These are phyloP conservation scores for Rhinoptilus africanus DNA, from an alignment of 2,113 vertebrate genomes.

Conservation along the genomic window DNA sequence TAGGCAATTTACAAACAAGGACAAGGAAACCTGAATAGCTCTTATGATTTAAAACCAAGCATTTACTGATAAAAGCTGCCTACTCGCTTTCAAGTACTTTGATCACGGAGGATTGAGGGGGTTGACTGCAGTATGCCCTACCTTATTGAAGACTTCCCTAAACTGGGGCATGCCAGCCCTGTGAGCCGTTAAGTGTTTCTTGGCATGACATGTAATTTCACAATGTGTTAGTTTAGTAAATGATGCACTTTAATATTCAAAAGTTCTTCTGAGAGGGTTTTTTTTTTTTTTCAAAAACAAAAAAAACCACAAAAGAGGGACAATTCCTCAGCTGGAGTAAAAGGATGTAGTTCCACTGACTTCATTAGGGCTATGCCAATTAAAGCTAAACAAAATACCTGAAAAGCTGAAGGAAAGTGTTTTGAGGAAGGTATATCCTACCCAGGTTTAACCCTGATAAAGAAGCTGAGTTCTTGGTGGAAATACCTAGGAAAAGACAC, in stretches of 20 bases:
- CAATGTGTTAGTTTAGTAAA: background rate
- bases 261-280: background rate
- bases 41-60: slow-evolving; percentile 5
- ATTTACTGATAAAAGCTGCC: slow-evolving; percentile 46
- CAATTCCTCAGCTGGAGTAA: background rate
- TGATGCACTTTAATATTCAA: background rate
- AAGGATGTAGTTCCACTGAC: background rate
- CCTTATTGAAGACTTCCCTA: background rate
- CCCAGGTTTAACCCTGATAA: background rate
- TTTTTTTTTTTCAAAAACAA: background rate
- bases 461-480: background rate
- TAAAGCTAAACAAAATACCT: background rate
- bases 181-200: background rate
- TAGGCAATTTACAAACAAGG: slow-evolving; percentile 47
- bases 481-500: background rate
- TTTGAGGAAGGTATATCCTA: background rate
- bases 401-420: background rate
- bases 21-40: slow-evolving; percentile 18
- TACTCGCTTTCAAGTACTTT: slow-evolving; percentile 8
- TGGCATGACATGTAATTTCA: background rate
- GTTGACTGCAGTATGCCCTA: background rate
- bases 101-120: background rate
- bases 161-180: background rate
- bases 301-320: no score
- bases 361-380: background rate